phyloP scores from a whole-genome alignment of 2,888 invertebrate species.

The Ectemnius cavifrons region DNA sequence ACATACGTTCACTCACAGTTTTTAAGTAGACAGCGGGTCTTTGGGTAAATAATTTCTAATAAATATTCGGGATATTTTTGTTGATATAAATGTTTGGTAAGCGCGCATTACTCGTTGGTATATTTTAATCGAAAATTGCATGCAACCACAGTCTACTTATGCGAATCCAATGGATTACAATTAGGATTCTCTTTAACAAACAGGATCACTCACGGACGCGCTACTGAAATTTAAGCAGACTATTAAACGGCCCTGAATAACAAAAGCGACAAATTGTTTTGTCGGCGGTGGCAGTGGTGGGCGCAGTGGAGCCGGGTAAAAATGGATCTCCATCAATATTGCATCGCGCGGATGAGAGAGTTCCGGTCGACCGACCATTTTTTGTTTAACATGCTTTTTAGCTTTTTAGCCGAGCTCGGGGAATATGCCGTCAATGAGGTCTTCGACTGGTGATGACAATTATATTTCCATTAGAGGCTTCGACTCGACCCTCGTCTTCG shows the following conservation, averaged over 20 bases:
- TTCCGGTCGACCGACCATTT: neutral
- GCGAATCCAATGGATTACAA: too few relatives aligned
- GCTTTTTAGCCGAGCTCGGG: conserved; percentile 10
- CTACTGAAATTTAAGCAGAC: neutral
- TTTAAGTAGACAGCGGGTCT: too few relatives aligned
- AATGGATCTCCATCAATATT: conserved; percentile 6
- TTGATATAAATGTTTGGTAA: too few relatives aligned
- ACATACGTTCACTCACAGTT: too few relatives aligned
- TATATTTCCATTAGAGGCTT: conserved; percentile 70
- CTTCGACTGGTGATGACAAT: conserved; percentile 61
- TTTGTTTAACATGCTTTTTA: conserved; percentile 15
- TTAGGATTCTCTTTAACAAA: too few relatives aligned
- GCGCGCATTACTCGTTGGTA: too few relatives aligned
- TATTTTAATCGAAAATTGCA: too few relatives aligned
- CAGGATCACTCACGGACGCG: too few relatives aligned
- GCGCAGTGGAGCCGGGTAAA: neutral
- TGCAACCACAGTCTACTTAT: too few relatives aligned
- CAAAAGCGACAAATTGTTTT: conserved; percentile 3
- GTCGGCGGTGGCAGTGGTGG: neutral
- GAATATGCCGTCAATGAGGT: conserved; percentile 29
- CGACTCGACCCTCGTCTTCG: conserved; percentile 53
- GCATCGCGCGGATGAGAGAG: neutral
- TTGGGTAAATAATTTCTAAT: too few relatives aligned
- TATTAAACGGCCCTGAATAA: neutral
- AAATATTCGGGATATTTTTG: too few relatives aligned